Evolutionary conservation across 2,888 invertebrate species (phyloP), one percentile per base, ranked within the genome.

Genomic region (Apodemia hepburni): DNA sequence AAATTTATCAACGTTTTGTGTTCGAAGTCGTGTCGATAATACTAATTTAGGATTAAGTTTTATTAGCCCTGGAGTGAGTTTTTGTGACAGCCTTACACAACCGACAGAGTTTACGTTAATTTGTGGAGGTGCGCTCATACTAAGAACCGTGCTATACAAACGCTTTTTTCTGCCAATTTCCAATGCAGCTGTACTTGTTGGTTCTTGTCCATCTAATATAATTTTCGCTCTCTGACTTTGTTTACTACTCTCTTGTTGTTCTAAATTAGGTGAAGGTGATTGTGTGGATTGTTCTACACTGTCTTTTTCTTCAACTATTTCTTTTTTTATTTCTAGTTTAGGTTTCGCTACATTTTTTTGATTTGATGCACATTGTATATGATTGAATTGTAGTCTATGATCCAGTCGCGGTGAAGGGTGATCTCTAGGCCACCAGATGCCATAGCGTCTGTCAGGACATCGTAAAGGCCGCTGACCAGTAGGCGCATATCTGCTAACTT

Each of bases 81-180:
- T 88, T 63, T 87, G 87, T 0, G 87, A 79, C 60, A 87, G 69
- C 66, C 88, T 77, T 17, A 86, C 82, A 69, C 80, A 82, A 29
- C 80, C 78, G 9, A 80, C 78, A 38, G 82, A 77, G 3, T 75
- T 73, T 15, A 87, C 66, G 61, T 78, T 80, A 17, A 87, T 77
- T 0, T 85, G 77, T 2, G 82, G 66, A 0, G 90, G 88, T 0
- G 87, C 84, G 69, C 84, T 87, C 83, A 82, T 89, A 67, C 93
- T 90, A 6, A 93, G 76, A 0, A 93, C 93, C 7, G 93, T 92
- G 69, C 93, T 91, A 73, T 93, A 93, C 3, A 92, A 75, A n/a
- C 92, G 85, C 69, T 91, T 92, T 69, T 87, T 85, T 60, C 79
- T 77, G 47, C 83, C 82, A 0, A 74, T 71, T 22, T 87, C 86